phyloP scores from a whole-genome alignment of 1,140 invertebrate species.

The Ceratina calcarata region DNA sequence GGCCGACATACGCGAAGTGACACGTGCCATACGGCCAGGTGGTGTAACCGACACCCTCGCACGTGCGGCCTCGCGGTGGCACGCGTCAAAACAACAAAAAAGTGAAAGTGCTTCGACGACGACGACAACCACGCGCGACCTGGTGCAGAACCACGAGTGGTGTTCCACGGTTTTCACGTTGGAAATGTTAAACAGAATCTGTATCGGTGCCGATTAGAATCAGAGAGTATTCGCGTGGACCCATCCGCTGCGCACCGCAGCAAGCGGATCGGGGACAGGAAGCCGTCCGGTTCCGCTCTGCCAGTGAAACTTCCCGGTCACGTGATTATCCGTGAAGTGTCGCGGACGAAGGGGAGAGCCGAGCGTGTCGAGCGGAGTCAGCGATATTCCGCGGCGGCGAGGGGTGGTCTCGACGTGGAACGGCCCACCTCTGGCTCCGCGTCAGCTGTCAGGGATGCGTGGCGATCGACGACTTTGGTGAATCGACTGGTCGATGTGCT shows the following conservation, averaged over 20 bases:
- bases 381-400: conserved; percentile 36
- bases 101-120: conserved; percentile 48
- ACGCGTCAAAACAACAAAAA: conserved; percentile 48
- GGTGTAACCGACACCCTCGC: conserved; percentile 7
- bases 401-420: conserved; percentile 42
- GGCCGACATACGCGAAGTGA: neutral
- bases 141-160: neutral
- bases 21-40: conserved; percentile 44
- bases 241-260: neutral
- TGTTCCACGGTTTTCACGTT: neutral
- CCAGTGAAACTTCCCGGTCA: conserved; percentile 59
- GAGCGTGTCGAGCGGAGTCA: conserved; percentile 50
- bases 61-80: conserved; percentile 24
- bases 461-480: conserved; percentile 28
- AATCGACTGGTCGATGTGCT: conserved; percentile 5
- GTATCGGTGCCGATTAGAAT: neutral
- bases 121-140: neutral
- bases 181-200: neutral
- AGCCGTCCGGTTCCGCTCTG: conserved; percentile 48
- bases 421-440: conserved; percentile 8
- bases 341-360: conserved; percentile 37
- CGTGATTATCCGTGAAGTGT: conserved; percentile 42
- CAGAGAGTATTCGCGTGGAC: neutral
- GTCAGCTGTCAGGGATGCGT: neutral
- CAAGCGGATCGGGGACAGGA: neutral